Base-by-base conservation (phyloP, 2,797 vertebrate genomes). In the Megalops cyprinoides region DNA sequence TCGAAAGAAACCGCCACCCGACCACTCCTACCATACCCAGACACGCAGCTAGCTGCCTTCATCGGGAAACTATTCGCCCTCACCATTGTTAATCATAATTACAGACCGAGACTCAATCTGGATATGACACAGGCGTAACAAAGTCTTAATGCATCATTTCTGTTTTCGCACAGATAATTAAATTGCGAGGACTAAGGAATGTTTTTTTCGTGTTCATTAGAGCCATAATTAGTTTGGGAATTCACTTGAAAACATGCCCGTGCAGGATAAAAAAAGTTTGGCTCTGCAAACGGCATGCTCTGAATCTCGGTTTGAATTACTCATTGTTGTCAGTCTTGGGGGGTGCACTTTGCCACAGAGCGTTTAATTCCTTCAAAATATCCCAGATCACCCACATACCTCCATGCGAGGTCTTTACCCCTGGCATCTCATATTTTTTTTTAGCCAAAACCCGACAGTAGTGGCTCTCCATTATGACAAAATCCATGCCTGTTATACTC, bases 201-300 rank as follows among this genome's bases (percentile, higher is more conserved):
- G 23, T 44, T 55, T 51, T 49, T 53, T 51, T 18, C 28, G 10
- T 75, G 23, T 76, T 37, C 15, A 76, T 56, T 58, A 14, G 49
- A 53, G 74, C 74, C 53, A 12, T 56, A 76, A 56, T 76, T 76
- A 76, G 75, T 76, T 76, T 76, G 51, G 75, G 75, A 76, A 56
- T 76, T 55, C 12, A 23, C 23, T 76, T 42, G 51, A 76, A 74
- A 74, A 51, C 25, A 5, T 74, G 14, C 28, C 73, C 46, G 12
- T 74, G 73, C 18, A 71, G 23, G n/a, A 42, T 1, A 20, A 39
- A 39, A 39, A 58, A 60, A 60, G 3, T 44, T 44, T 71, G 67
- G 67, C 67, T 71, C 20, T 23, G 23, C 37, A 71, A 71, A 10
- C 39, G 1, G 39, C 73, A 74, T 74, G 73, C 44, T 74, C 73